Evolutionary conservation across 2,888 invertebrate species (phyloP), one percentile per base, ranked within the genome.

Genomic region (Gryllus longicercus): DNA sequence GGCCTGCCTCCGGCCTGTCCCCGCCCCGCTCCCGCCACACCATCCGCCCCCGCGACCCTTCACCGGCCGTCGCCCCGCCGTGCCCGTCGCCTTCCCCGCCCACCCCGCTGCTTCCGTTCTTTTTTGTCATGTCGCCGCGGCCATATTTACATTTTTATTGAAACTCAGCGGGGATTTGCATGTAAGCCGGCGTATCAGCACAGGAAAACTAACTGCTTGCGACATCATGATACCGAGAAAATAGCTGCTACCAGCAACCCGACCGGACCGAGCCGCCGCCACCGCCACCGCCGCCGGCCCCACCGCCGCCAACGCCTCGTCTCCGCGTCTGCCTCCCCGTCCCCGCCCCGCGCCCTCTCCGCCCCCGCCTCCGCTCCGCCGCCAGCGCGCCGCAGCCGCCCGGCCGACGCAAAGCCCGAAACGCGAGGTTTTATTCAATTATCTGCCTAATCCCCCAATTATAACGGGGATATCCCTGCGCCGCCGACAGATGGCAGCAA

Each of bases 371-470:
- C 50, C 10, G 23, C 23, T 21, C 11, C 11, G 16, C 74, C 77
- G 12, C 23, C n/a, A 14, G 18, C 77, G 16, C 18, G 74, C 14
- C 21, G 50, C 25, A 12, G 63, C 14, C 25, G 25, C 25, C 25
- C 25, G 25, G 2, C 25, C 25, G 25, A 25, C 25, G 50, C 25
- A 16, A 79, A 50, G 25, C 76, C 76, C 79, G 76, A 78, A 74
- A 25, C 78, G 74, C 86, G 86, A 88, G 86, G 85, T 85, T 86
- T 86, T 86, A 90, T 91, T 91, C 91, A 91, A 91, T 91, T 91
- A 91, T 91, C 90, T 90, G 87, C 88, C 89, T 91, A 91, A 91
- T 91, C 91, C 91, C 88, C 89, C 90, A 90, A 91, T 90, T 91
- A 91, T 90, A 89, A 86, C 79, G 18, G 50, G 81, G 81, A 80